A percentile compares a stretch with the other conserved stretches of the same genome.
Conservation (phyloP, 1,140 invertebrate species). For the Olivierus martensii region DNA sequence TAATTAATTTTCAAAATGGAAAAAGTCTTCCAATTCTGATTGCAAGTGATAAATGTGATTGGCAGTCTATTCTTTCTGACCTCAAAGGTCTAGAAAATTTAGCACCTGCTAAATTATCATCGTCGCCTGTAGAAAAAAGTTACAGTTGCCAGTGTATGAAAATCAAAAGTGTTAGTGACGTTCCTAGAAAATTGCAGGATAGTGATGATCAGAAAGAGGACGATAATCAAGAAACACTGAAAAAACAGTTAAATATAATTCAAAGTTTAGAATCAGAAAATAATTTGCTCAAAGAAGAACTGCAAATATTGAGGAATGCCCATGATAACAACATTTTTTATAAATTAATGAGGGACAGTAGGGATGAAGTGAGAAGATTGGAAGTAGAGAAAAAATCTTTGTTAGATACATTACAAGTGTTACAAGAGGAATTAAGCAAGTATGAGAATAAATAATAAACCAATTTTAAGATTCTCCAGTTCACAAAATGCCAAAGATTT, state of each 20-base stretch:
- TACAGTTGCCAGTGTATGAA: not conserved
- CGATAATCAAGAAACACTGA: not conserved
- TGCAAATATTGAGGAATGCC: slow-evolving; percentile 1
- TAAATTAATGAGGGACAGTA: slow-evolving; percentile 6
- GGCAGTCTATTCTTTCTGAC: not conserved
- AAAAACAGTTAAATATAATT: slow-evolving; percentile 3
- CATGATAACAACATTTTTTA: slow-evolving; percentile 2
- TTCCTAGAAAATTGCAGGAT: not conserved
- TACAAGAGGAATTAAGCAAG: slow-evolving; percentile 9
- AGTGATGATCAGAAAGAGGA: slow-evolving; percentile 1
- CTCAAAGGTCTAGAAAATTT: not conserved
- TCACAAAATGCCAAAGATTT: too few relatives aligned
- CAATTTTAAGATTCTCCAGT: too few relatives aligned
- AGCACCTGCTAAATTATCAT: not conserved
- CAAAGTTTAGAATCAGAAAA: slow-evolving; percentile 13
- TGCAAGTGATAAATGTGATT: too few relatives aligned
- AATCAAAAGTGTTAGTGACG: not conserved
- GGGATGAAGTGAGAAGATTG: slow-evolving; percentile 7
- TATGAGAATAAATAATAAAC: not conserved
- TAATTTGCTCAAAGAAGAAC: slow-evolving; percentile 11
- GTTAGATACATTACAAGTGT: slow-evolving; percentile 9
- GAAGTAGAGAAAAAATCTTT: slow-evolving; percentile 11
- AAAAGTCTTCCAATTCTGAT: too few relatives aligned
- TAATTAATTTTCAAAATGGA: too few relatives aligned
- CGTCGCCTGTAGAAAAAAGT: not conserved